Conservation (phyloP, 2,888 invertebrate genomes). For the Pyrrhia umbra region DNA sequence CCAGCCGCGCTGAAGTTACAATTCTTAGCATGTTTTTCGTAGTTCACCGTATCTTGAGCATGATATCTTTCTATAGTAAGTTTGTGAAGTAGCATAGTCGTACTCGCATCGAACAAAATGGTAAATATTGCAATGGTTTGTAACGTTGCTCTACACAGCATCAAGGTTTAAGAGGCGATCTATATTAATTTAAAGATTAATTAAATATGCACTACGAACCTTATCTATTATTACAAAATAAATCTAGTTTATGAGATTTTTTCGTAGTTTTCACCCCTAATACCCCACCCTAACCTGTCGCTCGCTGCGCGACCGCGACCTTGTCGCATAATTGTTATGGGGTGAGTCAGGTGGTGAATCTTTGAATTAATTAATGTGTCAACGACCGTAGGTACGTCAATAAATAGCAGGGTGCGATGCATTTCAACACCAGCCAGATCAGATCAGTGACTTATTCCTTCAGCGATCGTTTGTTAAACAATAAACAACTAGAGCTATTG, state of each 20-base stretch:
- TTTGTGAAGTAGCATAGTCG: too few species aligned
- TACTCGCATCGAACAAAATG: too few species aligned
- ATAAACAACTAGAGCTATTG: too few species aligned
- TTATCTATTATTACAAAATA: too few species aligned
- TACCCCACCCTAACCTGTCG: background rate
- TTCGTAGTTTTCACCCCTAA: background rate
- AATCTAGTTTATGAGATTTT: too few species aligned
- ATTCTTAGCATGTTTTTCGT: constrained; percentile 4
- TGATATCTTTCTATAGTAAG: background rate
- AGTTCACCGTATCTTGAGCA: background rate
- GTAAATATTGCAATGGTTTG: too few species aligned
- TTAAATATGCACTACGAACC: too few species aligned
- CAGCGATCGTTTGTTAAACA: too few species aligned
- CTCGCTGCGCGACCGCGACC: background rate
- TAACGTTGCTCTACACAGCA: too few species aligned
- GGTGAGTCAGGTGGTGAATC: background rate
- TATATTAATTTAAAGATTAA: background rate
- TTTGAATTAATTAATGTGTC: background rate
- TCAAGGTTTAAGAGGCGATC: too few species aligned
- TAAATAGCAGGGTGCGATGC: background rate
- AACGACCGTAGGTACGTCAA: background rate
- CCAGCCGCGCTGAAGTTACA: background rate
- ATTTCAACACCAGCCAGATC: background rate
- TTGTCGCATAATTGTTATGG: background rate
- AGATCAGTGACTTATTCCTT: too few species aligned